Evolutionary conservation across 2,888 invertebrate genomes (phyloP).

Genomic region (Apeira syringaria): DNA sequence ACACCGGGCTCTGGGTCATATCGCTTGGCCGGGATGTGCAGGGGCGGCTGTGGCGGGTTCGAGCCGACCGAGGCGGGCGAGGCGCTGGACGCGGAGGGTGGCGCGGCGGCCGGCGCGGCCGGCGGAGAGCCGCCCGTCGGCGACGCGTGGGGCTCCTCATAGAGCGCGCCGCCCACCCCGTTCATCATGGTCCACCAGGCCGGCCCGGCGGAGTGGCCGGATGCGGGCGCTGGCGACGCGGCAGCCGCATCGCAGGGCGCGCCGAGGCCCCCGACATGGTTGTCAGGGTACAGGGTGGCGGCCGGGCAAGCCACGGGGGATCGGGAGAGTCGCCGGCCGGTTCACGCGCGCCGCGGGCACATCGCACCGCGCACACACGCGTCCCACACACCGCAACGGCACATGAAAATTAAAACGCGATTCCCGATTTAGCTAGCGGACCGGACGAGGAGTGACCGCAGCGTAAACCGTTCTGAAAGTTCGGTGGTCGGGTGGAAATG

Average conservation of each 20-base stretch:
- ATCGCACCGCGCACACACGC: constrained; percentile 79
- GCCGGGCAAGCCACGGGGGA: constrained; percentile 91
- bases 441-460: constrained; percentile 64
- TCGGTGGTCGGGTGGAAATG: constrained; percentile 16
- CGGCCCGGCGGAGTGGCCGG: constrained; percentile 93
- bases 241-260: constrained; percentile 87
- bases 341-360: constrained; percentile 81
- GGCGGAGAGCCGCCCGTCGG: constrained; percentile 85
- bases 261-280: constrained; percentile 87
- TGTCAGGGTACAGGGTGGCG: constrained; percentile 93
- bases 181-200: constrained; percentile 94
- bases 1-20: constrained; percentile 87
- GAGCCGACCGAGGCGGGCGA: constrained; percentile 85
- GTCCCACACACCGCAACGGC: constrained; percentile 72
- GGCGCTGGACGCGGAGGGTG: constrained; percentile 81
- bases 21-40: constrained; percentile 95
- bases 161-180: constrained; percentile 89
- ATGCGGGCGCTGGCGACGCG: constrained; percentile 91
- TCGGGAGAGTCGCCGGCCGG: constrained; percentile 71
- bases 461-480: constrained; percentile 47
- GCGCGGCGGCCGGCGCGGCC: constrained; percentile 88
- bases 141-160: constrained; percentile 88
- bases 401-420: constrained; percentile 82
- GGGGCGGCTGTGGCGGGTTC: constrained; percentile 90
- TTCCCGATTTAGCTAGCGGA: constrained; percentile 77